Percentiles rank a stretch among this genome's conserved stretches.
Evolutionary conservation across 1,140 invertebrate species (phyloP).

Genomic region (Scaptomyza graminum): DNA sequence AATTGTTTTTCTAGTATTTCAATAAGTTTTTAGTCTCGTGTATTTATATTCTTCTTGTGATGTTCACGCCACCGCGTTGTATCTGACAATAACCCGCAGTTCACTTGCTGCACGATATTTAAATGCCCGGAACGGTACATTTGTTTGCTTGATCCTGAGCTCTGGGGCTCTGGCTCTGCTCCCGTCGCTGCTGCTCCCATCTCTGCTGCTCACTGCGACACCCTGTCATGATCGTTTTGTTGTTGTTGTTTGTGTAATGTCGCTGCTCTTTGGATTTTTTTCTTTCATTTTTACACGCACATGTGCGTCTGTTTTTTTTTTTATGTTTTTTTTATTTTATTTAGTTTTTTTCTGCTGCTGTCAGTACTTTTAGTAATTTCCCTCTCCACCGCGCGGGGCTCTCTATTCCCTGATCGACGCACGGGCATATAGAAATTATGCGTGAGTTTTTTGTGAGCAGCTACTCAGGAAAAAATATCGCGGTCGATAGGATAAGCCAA

Average conservation of each 20-base stretch:
- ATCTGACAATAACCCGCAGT: conserved; percentile 73
- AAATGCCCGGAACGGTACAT: conserved; percentile 68
- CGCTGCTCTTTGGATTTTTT: conserved; percentile 37
- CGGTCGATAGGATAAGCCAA: too few species aligned
- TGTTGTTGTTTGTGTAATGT: conserved; percentile 14
- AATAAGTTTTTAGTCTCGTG: conserved; percentile 21
- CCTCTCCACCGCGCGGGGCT: conserved; percentile 3
- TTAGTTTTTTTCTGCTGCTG: conserved; percentile 2
- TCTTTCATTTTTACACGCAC: conserved; percentile 66
- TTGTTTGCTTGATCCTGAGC: conserved; percentile 58
- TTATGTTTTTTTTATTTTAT: conserved; percentile 4
- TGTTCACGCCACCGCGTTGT: conserved; percentile 77
- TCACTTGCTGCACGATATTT: conserved; percentile 69
- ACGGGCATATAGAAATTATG: conserved; percentile 63
- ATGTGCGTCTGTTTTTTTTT: conserved; percentile 47
- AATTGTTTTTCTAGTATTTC: conserved; percentile 46
- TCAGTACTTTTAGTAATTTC: conserved; percentile 33
- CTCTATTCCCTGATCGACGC: conserved; percentile 1
- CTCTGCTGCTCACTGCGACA: conserved; percentile 44
- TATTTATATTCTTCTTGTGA: conserved; percentile 41
- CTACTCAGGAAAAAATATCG: neutral
- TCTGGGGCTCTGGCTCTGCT: conserved; percentile 2
- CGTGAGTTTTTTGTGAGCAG: conserved; percentile 35
- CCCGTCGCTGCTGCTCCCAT: conserved; percentile 12
- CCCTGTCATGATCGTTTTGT: conserved; percentile 52